Evolutionary conservation across 1,140 invertebrate species (phyloP).

Genomic region (Thaumetopoea pityocampa): DNA sequence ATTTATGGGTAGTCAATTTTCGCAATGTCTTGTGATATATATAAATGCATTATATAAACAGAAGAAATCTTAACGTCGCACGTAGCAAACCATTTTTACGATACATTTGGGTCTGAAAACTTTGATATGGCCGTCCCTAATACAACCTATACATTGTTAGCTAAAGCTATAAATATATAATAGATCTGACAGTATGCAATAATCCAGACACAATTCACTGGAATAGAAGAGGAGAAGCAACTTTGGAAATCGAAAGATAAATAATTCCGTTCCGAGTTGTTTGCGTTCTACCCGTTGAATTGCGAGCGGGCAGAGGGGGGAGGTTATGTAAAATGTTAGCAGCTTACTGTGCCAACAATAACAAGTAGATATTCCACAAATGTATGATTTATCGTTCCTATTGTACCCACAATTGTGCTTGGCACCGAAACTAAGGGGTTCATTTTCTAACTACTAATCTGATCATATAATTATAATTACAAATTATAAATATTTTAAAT

Average conservation of each 20-base stretch:
- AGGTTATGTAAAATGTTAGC: constrained; percentile 18
- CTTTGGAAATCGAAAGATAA: constrained; percentile 28
- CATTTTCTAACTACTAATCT: too few species aligned
- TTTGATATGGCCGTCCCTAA: constrained; percentile 27
- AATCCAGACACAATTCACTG: constrained; percentile 21
- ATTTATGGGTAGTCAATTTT: not conserved
- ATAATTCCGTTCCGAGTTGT: constrained; percentile 32
- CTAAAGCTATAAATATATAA: too few species aligned
- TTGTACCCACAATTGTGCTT: not conserved
- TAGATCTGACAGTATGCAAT: constrained; percentile 22
- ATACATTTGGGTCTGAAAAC: constrained; percentile 22
- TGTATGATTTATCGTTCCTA: constrained; percentile 1
- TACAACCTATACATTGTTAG: constrained; percentile 29
- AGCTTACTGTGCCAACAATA: constrained; percentile 17
- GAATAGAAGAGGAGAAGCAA: constrained; percentile 29
- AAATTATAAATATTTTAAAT: too few species aligned
- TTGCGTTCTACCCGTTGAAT: constrained; percentile 20
- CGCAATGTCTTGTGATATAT: not conserved
- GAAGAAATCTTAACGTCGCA: not conserved
- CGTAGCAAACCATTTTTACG: constrained; percentile 21
- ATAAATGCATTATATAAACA: not conserved
- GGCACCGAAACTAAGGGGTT: too few species aligned
- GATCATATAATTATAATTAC: too few species aligned
- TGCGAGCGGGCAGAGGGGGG: constrained; percentile 7
- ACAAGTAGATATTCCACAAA: constrained; percentile 7